Evolutionary conservation across 2,113 vertebrate species (phyloP).

Genomic region (Sula dactylatra): DNA sequence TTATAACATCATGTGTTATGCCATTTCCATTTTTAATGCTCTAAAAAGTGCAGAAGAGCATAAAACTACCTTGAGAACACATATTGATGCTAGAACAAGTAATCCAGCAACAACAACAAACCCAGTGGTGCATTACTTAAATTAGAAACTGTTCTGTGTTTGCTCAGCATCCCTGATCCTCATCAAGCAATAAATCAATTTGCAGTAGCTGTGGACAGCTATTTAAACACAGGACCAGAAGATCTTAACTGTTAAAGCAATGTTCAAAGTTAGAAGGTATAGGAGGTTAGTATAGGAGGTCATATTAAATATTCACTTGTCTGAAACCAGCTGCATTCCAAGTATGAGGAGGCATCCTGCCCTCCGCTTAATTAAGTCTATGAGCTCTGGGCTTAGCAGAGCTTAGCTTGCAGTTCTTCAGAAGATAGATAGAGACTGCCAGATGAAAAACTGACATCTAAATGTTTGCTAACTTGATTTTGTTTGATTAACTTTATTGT

Average conservation of each 20-base stretch:
- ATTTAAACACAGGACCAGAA: slow-evolving; percentile 58
- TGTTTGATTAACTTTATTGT: slow-evolving; percentile 20
- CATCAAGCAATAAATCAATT: slow-evolving; percentile 67
- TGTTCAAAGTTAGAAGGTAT: slow-evolving; percentile 52
- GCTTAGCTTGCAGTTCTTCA: slow-evolving; percentile 47
- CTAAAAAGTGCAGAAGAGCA: not conserved
- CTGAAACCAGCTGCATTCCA: slow-evolving; percentile 41
- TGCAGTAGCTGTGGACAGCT: slow-evolving; percentile 58
- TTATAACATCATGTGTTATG: not conserved
- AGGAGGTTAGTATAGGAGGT: slow-evolving; percentile 35
- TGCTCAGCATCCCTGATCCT: slow-evolving; percentile 54
- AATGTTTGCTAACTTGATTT: slow-evolving; percentile 19
- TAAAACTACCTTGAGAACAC: not conserved
- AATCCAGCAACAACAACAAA: slow-evolving; percentile 40
- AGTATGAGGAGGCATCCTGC: slow-evolving; percentile 26
- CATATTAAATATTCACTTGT: slow-evolving; percentile 56
- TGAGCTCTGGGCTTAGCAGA: slow-evolving; percentile 29
- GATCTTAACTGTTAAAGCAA: slow-evolving; percentile 49
- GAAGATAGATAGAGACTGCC: not conserved
- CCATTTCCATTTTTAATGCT: not conserved
- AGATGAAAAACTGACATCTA: slow-evolving; percentile 22
- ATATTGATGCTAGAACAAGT: not conserved
- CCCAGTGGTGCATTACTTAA: not conserved
- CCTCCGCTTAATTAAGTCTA: slow-evolving; percentile 35
- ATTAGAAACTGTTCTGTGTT: slow-evolving; percentile 62